Conservation (phyloP, 2,888 invertebrate genomes). For the Ormyrus labotus region DNA sequence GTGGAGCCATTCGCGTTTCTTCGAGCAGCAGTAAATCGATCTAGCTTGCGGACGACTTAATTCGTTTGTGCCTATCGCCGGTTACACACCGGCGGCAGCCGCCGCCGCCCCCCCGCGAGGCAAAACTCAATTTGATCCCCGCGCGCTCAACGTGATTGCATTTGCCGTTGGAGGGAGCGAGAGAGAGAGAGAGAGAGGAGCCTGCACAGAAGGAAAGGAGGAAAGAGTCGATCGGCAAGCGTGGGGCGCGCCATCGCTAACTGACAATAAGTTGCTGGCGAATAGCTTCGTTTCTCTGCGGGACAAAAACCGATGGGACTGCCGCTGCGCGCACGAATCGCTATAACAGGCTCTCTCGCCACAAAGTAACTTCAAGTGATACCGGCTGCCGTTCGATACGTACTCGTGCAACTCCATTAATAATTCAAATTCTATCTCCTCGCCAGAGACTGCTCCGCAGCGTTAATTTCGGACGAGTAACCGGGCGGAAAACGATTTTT, state of each 20-base stretch:
- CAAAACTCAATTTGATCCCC: slow-evolving; percentile 62
- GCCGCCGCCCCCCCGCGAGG: slow-evolving; percentile 46
- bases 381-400: slow-evolving; percentile 52
- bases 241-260: slow-evolving; percentile 56
- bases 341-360: slow-evolving; percentile 55
- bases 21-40: slow-evolving; percentile 60
- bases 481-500: slow-evolving; percentile 11
- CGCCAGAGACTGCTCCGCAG: background rate
- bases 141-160: slow-evolving; percentile 58
- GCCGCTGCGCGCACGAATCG: slow-evolving; percentile 1
- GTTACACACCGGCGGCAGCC: slow-evolving; percentile 61
- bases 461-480: slow-evolving; percentile 47
- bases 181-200: slow-evolving; percentile 27
- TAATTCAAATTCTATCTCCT: slow-evolving; percentile 51
- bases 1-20: slow-evolving; percentile 54
- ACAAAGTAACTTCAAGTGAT: slow-evolving; percentile 58
- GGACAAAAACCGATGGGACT: slow-evolving; percentile 58
- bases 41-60: slow-evolving; percentile 60
- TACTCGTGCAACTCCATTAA: slow-evolving; percentile 40
- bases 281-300: slow-evolving; percentile 54
- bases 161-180: slow-evolving; percentile 50
- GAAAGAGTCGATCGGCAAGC: slow-evolving; percentile 34
- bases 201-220: background rate
- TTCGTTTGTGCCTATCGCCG: slow-evolving; percentile 63
- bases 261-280: slow-evolving; percentile 58